Percentiles rank a stretch among this genome's conserved stretches.
These are phyloP conservation scores for Podilymbus podiceps DNA, from an alignment of 2,113 vertebrate species.

Conservation along the genomic window DNA sequence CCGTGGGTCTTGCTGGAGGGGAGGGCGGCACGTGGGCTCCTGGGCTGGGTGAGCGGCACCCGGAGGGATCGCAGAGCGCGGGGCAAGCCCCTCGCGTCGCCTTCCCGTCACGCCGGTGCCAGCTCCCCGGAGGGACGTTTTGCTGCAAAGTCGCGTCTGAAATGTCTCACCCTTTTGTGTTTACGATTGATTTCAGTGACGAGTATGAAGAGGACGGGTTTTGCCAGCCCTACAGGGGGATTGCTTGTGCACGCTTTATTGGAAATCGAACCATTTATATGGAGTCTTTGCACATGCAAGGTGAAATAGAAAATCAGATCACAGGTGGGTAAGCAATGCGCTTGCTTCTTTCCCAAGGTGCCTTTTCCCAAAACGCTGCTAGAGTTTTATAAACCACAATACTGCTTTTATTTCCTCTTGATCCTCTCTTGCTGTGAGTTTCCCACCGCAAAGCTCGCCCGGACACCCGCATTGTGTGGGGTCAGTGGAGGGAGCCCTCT, in stretches of 20 bases:
- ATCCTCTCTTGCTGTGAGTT: background rate
- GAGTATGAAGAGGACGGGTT: conserved; percentile 96
- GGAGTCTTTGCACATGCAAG: conserved; percentile 98
- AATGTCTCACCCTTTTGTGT: background rate
- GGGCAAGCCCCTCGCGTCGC: background rate
- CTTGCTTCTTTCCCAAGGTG: background rate
- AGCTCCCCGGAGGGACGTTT: conserved; percentile 69
- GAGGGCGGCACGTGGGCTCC: background rate
- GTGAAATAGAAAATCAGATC: conserved; percentile 98
- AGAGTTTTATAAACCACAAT: background rate
- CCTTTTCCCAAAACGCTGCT: background rate
- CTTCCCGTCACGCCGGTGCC: background rate
- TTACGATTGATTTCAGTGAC: conserved; percentile 76
- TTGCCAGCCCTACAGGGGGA: conserved; percentile 98
- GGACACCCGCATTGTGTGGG: accelerated
- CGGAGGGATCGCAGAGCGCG: background rate
- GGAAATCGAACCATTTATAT: conserved; percentile 97
- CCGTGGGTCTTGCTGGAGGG: background rate
- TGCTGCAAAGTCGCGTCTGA: background rate
- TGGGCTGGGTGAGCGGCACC: background rate
- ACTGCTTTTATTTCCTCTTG: background rate
- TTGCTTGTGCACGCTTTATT: conserved; percentile 95
- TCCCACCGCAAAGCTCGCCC: background rate
- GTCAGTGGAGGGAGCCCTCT: background rate
- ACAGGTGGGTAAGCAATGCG: conserved; percentile 80